Evolutionary conservation across 1,140 invertebrate species (phyloP).

Genomic region (Platyura marginata): DNA sequence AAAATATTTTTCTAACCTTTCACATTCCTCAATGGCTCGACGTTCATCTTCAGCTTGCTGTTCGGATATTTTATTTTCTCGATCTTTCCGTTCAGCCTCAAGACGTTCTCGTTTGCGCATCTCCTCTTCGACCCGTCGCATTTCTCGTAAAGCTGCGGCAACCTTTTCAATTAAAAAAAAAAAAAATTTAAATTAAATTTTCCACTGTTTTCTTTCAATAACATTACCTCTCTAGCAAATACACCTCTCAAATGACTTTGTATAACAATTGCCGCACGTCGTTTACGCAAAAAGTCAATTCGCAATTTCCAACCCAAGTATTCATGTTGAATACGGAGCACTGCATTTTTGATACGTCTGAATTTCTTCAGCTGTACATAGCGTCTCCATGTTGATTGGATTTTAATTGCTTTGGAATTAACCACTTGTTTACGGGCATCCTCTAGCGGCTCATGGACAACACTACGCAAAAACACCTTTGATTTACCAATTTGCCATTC

Average conservation of each 20-base stretch:
- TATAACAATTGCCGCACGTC: constrained; percentile 73
- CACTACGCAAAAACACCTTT: constrained; percentile 74
- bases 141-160: constrained; percentile 67
- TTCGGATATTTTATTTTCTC: constrained; percentile 17
- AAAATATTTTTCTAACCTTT: constrained; percentile 22
- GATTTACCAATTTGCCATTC: constrained; percentile 86
- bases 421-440: constrained; percentile 52
- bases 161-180: constrained; percentile 22
- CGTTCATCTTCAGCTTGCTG: constrained; percentile 21
- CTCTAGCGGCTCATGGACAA: constrained; percentile 75
- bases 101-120: constrained; percentile 55
- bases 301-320: constrained; percentile 74
- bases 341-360: constrained; percentile 44
- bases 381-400: constrained; percentile 61
- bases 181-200: not conserved
- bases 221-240: constrained; percentile 65
- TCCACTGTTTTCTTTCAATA: too few species aligned
- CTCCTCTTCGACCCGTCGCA: constrained; percentile 82
- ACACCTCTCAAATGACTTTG: constrained; percentile 78
- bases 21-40: constrained; percentile 29
- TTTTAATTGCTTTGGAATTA: constrained; percentile 47
- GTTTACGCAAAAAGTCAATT: constrained; percentile 61
- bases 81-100: constrained; percentile 11
- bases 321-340: constrained; percentile 63
- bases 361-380: constrained; percentile 48